A percentile compares a stretch with the other conserved stretches of the same genome.
phyloP scores from a whole-genome alignment of 2,797 vertebrate genomes.

The Gallinago solitaria region DNA sequence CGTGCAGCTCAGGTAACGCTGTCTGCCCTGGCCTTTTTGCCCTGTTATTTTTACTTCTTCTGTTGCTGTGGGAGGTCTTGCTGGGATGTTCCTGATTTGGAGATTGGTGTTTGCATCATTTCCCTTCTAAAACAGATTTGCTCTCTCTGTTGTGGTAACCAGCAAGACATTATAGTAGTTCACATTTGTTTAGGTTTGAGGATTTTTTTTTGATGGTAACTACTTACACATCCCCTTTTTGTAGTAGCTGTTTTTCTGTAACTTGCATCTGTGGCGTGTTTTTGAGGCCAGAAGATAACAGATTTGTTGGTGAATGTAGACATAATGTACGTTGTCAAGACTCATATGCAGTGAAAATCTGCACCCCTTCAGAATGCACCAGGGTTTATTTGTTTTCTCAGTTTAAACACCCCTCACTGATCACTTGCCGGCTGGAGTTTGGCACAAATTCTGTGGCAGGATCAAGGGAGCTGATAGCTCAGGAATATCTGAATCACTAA shows the following conservation, averaged over 20 bases:
- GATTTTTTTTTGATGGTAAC: slow-evolving; percentile 48
- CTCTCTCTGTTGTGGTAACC: slow-evolving; percentile 31
- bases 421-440: not conserved
- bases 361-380: not conserved
- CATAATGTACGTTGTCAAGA: slow-evolving; percentile 27
- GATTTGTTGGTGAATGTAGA: slow-evolving; percentile 52
- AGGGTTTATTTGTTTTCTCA: slow-evolving; percentile 44
- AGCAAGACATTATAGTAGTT: slow-evolving; percentile 11
- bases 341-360: not conserved
- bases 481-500: not conserved
- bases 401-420: not conserved
- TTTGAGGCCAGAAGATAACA: slow-evolving; percentile 54
- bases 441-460: not conserved
- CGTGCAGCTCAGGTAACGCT: not conserved
- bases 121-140: slow-evolving; percentile 17
- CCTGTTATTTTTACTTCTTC: not conserved
- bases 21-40: not conserved
- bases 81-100: slow-evolving; percentile 31
- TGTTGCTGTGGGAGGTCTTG: slow-evolving; percentile 24
- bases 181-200: slow-evolving; percentile 41
- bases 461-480: not conserved
- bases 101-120: not conserved
- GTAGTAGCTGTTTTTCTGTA: slow-evolving; percentile 50
- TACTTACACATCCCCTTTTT: slow-evolving; percentile 32
- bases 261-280: slow-evolving; percentile 37